Conservation (phyloP, 2,797 vertebrate genomes). For the Hylomyscus alleni region DNA sequence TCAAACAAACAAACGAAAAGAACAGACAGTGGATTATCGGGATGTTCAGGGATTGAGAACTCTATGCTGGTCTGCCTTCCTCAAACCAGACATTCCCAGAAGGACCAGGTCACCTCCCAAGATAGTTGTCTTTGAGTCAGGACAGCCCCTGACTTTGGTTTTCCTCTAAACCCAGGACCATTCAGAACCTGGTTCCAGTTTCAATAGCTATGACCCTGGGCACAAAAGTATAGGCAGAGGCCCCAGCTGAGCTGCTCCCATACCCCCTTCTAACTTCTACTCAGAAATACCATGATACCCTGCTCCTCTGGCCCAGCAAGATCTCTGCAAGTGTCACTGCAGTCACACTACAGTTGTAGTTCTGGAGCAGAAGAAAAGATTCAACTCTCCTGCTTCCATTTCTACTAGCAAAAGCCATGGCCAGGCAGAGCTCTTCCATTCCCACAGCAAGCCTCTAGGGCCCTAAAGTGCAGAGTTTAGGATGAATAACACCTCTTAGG, state of each 20-base stretch:
- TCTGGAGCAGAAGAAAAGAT: neutral
- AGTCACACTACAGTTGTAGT: neutral
- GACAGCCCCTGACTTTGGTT: neutral
- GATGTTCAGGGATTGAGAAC: neutral
- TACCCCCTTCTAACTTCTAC: neutral
- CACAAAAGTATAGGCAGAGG: neutral
- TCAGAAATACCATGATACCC: neutral
- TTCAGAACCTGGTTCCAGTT: neutral
- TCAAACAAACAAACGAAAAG: neutral
- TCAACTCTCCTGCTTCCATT: neutral
- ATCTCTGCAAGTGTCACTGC: neutral
- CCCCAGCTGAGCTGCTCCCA: neutral
- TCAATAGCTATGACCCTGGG: neutral
- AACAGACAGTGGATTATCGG: neutral
- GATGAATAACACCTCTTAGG: neutral
- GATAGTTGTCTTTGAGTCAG: neutral
- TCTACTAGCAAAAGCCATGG: conserved; percentile 24
- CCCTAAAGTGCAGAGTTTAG: neutral
- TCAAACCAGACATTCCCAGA: neutral
- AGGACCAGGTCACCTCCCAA: neutral
- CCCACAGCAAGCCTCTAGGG: neutral
- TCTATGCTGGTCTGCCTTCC: neutral
- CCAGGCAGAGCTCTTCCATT: neutral
- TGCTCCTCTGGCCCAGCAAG: neutral
- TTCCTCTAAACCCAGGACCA: neutral